Percentiles rank a stretch among this genome's conserved stretches.
Conservation (phyloP, 2,113 vertebrate genomes). For the Delphinus delphis region DNA sequence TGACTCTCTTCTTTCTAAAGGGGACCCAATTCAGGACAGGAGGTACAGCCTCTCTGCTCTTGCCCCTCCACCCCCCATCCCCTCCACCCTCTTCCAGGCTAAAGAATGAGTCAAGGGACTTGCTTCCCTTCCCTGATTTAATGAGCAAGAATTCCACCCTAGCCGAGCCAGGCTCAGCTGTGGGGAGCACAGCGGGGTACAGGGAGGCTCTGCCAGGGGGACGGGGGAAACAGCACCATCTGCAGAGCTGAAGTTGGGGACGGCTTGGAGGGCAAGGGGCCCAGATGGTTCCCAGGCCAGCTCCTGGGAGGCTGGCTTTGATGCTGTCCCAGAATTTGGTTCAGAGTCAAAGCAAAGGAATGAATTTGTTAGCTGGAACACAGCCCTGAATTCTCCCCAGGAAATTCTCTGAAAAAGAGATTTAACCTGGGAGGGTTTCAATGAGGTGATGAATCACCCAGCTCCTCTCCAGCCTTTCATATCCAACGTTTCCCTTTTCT, state of each 20-base stretch:
- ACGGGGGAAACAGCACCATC: no score
- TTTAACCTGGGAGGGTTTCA: neutral
- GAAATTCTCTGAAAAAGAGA: slow-evolving; percentile 9
- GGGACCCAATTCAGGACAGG: accelerated
- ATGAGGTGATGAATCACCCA: neutral
- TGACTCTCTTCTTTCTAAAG: neutral
- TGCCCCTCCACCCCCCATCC: neutral
- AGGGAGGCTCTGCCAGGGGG: neutral
- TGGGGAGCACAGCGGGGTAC: neutral
- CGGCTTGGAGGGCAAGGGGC: accelerated
- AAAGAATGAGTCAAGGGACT: neutral
- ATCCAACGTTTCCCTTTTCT: neutral
- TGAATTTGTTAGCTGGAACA: neutral
- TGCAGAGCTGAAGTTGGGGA: neutral
- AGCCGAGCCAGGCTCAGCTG: neutral
- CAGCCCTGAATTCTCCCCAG: slow-evolving; percentile 19
- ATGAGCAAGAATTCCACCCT: neutral
- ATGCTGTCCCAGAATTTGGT: neutral
- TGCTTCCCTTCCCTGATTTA: neutral
- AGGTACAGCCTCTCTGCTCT: neutral
- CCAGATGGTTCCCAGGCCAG: neutral
- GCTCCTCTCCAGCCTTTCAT: neutral
- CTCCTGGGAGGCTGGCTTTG: slow-evolving; percentile 21
- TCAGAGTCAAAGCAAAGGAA: slow-evolving; percentile 24
- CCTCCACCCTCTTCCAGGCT: neutral